A percentile compares a stretch with the other conserved stretches of the same genome.
Conservation (phyloP, 2,797 vertebrate species). For the Octomys mimax region DNA sequence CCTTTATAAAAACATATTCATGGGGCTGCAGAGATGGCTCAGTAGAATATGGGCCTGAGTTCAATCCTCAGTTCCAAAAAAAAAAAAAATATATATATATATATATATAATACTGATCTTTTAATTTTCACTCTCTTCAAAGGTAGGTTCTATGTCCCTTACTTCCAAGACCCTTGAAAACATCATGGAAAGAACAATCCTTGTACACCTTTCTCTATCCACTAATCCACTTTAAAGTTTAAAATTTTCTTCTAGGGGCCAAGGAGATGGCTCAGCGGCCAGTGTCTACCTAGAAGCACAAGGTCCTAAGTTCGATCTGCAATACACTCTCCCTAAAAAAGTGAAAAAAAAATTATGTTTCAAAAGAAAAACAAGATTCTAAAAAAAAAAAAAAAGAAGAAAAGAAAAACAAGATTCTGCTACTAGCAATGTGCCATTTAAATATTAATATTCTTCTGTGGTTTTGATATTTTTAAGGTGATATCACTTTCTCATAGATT, state of each 20-base stretch:
- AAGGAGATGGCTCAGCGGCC: too few species aligned
- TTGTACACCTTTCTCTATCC: not conserved
- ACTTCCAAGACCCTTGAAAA: conserved; percentile 23
- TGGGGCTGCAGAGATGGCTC: too few species aligned
- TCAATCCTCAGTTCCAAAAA: too few species aligned
- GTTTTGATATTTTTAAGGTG: conserved; percentile 20
- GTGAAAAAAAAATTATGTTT: not conserved
- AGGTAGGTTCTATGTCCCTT: conserved; percentile 4
- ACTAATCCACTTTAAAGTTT: conserved; percentile 65
- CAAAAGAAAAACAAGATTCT: conserved; percentile 55
- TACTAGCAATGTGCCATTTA: not conserved
- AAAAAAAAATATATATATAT: too few species aligned
- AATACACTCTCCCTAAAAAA: too few species aligned
- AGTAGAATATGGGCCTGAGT: too few species aligned
- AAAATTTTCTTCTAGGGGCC: conserved; percentile 28
- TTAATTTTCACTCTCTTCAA: conserved; percentile 73
- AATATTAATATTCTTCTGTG: conserved; percentile 12
- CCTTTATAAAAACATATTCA: not conserved
- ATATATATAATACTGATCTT: not conserved
- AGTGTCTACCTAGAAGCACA: too few species aligned
- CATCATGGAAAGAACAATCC: conserved; percentile 55
- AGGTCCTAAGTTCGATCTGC: too few species aligned
- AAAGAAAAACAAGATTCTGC: conserved; percentile 57
- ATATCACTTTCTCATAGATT: not conserved
- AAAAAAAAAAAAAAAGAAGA: too few species aligned